Evolutionary conservation across 2,888 invertebrate genomes (phyloP).

Genomic region (Perdita meconis): DNA sequence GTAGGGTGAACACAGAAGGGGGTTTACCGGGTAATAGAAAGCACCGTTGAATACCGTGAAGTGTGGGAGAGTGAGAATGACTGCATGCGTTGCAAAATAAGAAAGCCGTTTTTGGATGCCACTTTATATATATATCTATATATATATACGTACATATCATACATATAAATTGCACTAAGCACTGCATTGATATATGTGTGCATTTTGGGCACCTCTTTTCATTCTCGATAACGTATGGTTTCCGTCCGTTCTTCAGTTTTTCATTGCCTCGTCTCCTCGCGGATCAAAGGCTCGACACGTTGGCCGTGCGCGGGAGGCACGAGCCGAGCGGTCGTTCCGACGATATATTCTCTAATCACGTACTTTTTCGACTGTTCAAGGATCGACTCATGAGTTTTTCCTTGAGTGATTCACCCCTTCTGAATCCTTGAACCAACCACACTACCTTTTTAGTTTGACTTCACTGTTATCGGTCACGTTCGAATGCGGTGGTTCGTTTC

Average conservation of each 20-base stretch:
- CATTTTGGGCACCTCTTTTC: constrained; percentile 84
- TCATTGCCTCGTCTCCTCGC: constrained; percentile 74
- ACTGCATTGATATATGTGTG: constrained; percentile 84
- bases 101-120: constrained; percentile 83
- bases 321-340: constrained; percentile 56
- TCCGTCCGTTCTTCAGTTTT: constrained; percentile 75
- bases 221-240: constrained; percentile 82
- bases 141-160: constrained; percentile 82
- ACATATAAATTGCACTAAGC: constrained; percentile 84
- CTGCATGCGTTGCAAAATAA: constrained; percentile 83
- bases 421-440: constrained; percentile 52
- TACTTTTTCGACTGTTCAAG: constrained; percentile 80
- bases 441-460: constrained; percentile 38
- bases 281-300: constrained; percentile 59
- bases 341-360: constrained; percentile 73
- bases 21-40: constrained; percentile 49
- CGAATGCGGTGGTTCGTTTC: constrained; percentile 45
- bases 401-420: constrained; percentile 57
- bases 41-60: constrained; percentile 69
- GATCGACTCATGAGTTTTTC: constrained; percentile 73
- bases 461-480: constrained; percentile 57
- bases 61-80: constrained; percentile 85
- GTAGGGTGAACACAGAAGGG: background rate
- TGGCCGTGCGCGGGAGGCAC: constrained; percentile 55
- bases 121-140: constrained; percentile 80